phyloP scores from a whole-genome alignment of 2,888 invertebrate genomes.

The Alviniconcha strummeri region DNA sequence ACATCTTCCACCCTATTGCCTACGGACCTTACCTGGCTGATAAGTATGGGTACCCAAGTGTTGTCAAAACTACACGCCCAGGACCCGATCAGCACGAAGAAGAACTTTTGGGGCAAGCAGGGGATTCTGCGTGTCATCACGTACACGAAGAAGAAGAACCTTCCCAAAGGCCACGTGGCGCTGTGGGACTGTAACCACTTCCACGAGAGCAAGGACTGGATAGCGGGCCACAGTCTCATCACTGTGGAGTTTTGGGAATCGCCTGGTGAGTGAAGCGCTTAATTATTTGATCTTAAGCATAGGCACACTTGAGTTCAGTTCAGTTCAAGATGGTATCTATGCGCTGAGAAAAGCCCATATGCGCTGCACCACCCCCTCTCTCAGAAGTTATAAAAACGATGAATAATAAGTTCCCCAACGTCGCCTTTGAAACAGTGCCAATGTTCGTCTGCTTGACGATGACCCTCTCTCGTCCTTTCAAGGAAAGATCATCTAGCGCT shows the following conservation, averaged over 20 bases:
- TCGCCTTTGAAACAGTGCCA: too few relatives aligned
- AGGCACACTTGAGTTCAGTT: too few relatives aligned
- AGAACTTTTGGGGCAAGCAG: conserved; percentile 66
- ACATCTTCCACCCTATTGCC: conserved; percentile 69
- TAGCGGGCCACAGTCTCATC: conserved; percentile 61
- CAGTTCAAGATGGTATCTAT: too few relatives aligned
- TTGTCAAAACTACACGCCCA: conserved; percentile 62
- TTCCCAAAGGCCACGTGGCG: conserved; percentile 69
- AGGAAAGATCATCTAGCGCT: too few relatives aligned
- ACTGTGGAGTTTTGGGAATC: conserved; percentile 72
- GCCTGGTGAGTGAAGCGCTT: conserved; percentile 59
- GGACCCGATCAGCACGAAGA: conserved; percentile 61
- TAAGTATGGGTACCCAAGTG: conserved; percentile 68
- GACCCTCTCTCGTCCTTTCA: too few relatives aligned
- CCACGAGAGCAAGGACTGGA: conserved; percentile 69
- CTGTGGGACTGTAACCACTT: conserved; percentile 72
- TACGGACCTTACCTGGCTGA: conserved; percentile 69
- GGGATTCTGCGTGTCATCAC: conserved; percentile 69
- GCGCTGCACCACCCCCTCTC: too few relatives aligned
- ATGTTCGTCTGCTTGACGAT: too few relatives aligned
- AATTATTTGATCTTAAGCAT: neutral
- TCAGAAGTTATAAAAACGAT: neutral
- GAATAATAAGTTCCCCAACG: too few relatives aligned
- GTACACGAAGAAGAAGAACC: conserved; percentile 62
- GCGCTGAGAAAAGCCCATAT: too few relatives aligned